These are phyloP conservation scores for Belgica antarctica DNA, from an alignment of 2,888 invertebrate species.

Conservation along the genomic window DNA sequence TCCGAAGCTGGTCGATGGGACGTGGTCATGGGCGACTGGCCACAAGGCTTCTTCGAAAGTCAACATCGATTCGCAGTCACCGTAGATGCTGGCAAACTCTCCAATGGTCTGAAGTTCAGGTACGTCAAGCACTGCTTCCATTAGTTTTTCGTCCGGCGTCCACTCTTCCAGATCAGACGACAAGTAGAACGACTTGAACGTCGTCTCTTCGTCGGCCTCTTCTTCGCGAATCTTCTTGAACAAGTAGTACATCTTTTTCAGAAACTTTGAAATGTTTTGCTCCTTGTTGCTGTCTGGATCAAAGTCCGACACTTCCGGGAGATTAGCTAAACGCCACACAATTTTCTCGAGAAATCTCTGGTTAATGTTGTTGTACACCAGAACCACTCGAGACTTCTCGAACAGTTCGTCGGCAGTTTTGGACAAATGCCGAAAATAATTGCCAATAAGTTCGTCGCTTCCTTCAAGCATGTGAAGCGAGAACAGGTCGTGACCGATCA, in stretches of 20 bases:
- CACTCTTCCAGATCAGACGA: constrained; percentile 31
- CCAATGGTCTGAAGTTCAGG: constrained; percentile 35
- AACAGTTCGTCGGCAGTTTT: constrained; percentile 35
- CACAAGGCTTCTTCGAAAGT: constrained; percentile 50
- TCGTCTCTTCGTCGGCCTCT: constrained; percentile 33
- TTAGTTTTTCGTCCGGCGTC: constrained; percentile 41
- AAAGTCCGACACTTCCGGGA: constrained; percentile 17
- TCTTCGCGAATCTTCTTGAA: constrained; percentile 36
- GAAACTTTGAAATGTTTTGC: constrained; percentile 29
- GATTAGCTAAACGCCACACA: constrained; percentile 33
- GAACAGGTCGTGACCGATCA: constrained; percentile 45
- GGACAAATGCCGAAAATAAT: constrained; percentile 43
- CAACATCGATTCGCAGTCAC: constrained; percentile 38
- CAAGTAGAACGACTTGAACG: constrained; percentile 34
- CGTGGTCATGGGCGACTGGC: constrained; percentile 50
- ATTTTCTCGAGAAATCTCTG: constrained; percentile 41
- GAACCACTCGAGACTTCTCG: constrained; percentile 42
- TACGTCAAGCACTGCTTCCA: constrained; percentile 40
- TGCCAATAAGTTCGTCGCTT: constrained; percentile 45
- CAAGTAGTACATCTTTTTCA: constrained; percentile 39
- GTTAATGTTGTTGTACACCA: constrained; percentile 45
- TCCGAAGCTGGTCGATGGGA: constrained; percentile 49
- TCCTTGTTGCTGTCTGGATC: neutral
- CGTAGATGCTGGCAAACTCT: constrained; percentile 36
- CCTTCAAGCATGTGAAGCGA: constrained; percentile 46